Evolutionary conservation across 2,797 vertebrate genomes (phyloP), one percentile per base, ranked within the genome.

Genomic region (Eulemur rubriventer): DNA sequence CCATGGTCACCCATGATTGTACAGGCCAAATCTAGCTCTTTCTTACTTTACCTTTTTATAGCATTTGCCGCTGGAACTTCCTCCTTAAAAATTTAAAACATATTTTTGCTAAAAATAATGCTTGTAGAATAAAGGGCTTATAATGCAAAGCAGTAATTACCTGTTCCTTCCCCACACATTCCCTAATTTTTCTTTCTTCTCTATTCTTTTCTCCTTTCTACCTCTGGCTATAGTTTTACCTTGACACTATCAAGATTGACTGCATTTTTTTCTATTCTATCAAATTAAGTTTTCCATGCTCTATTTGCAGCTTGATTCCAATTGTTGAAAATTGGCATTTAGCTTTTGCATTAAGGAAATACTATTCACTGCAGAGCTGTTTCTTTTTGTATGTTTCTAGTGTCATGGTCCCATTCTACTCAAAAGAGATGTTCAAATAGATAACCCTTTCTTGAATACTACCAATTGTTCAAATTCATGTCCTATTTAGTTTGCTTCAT

Each of bases 31-130:
- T 84, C 28, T 75, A 57, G 18, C 8, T 80, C n/a, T 70, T 93
- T 88, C 26, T 85, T 57, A 57, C 73, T 82, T 91, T 30, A 75
- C 20, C n/a, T 89, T 69, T 96, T 96, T 86, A 70, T 86, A 86
- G 48, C 70, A 93, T 94, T 89, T 89, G 75, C 7, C n/a, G 26
- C 30, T 41, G 26, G 46, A 76, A 55, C 22, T 81, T 96, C 33
- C 11, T 70, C 16, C 24, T 90, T 83, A 72, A 84, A 76, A 90
- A 57, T 30, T n/a, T 59, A 7, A 13, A 59, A 50, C 48, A 11
- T 38, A 28, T 75, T 97, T 94, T 70, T 41, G 16, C 22, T 65
- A 14, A 85, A 76, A 92, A 83, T 76, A 76, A 57, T 61, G 16
- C 73, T 33, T 69, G 0, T 38, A 61, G 43, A 91, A 61, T 35